These are phyloP conservation scores for Podarcis lilfordi DNA, from an alignment of 2,797 vertebrate genomes.

Conservation along the genomic window DNA sequence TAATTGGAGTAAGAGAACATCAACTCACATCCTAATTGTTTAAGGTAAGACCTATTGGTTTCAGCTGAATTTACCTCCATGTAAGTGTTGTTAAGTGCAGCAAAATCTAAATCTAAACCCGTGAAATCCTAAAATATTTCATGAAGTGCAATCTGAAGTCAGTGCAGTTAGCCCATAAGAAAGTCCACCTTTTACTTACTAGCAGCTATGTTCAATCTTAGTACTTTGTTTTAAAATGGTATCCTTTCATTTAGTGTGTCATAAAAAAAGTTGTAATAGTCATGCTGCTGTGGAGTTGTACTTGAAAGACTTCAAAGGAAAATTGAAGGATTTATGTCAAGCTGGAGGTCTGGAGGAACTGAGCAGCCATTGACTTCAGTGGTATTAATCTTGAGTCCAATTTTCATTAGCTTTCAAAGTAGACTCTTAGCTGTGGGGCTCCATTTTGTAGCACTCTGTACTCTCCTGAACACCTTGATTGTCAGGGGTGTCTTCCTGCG, in stretches of 20 bases:
- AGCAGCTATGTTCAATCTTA: background rate
- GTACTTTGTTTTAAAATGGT: slow-evolving; percentile 25
- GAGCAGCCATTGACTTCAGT: slow-evolving; percentile 14
- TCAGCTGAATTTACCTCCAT: background rate
- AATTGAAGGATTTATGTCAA: background rate
- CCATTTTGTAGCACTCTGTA: slow-evolving; percentile 20
- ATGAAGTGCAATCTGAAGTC: background rate
- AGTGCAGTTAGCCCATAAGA: background rate
- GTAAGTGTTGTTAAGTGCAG: background rate
- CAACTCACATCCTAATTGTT: background rate
- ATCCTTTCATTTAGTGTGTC: background rate
- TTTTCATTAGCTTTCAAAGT: slow-evolving; percentile 1
- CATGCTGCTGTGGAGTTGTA: slow-evolving; percentile 13
- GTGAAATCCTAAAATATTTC: background rate
- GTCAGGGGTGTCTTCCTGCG: slow-evolving; percentile 17
- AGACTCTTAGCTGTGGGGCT: slow-evolving; percentile 10
- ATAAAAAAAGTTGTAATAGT: slow-evolving; percentile 1
- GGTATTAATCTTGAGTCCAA: background rate
- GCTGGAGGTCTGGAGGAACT: background rate
- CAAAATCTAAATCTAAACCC: background rate
- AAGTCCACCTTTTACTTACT: background rate
- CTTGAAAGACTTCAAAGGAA: slow-evolving; percentile 5
- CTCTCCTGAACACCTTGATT: slow-evolving; percentile 21
- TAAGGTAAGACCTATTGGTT: background rate
- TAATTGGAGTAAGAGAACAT: slow-evolving; percentile 2